These are phyloP conservation scores for Aphelinus certus DNA, from an alignment of 1,140 invertebrate species.

Conservation along the genomic window DNA sequence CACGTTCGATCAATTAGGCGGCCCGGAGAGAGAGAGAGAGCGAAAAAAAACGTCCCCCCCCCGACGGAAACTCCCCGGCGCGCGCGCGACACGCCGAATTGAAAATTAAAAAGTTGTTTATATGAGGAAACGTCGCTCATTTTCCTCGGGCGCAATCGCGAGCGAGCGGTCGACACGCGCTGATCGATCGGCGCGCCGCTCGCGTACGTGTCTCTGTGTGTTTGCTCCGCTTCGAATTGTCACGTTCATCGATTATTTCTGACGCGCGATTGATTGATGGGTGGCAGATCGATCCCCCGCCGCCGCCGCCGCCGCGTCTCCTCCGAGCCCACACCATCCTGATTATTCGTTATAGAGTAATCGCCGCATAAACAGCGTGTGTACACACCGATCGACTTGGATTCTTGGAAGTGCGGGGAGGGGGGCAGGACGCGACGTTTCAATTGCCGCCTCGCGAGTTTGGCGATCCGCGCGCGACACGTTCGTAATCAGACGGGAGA, in stretches of 20 bases:
- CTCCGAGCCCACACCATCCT: not conserved
- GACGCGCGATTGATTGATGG: constrained; percentile 57
- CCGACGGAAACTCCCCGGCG: too few relatives aligned
- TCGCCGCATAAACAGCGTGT: not conserved
- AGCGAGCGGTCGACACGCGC: constrained; percentile 45
- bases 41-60: too few relatives aligned
- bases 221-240: constrained; percentile 57
- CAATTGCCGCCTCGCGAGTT: not conserved
- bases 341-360: constrained; percentile 37
- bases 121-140: constrained; percentile 19
- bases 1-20: too few relatives aligned
- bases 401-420: constrained; percentile 3
- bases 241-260: constrained; percentile 60
- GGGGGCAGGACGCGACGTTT: constrained; percentile 13
- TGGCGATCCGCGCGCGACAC: too few relatives aligned
- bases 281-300: constrained; percentile 47
- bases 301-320: constrained; percentile 1
- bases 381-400: not conserved
- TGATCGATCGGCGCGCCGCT: constrained; percentile 49
- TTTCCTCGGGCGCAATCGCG: constrained; percentile 38
- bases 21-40: too few relatives aligned
- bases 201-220: constrained; percentile 13
- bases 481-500: too few relatives aligned
- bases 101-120: constrained; percentile 29
- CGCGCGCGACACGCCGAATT: not conserved